Evolutionary conservation across 2,113 vertebrate species (phyloP).

Genomic region (Merops nubicus): DNA sequence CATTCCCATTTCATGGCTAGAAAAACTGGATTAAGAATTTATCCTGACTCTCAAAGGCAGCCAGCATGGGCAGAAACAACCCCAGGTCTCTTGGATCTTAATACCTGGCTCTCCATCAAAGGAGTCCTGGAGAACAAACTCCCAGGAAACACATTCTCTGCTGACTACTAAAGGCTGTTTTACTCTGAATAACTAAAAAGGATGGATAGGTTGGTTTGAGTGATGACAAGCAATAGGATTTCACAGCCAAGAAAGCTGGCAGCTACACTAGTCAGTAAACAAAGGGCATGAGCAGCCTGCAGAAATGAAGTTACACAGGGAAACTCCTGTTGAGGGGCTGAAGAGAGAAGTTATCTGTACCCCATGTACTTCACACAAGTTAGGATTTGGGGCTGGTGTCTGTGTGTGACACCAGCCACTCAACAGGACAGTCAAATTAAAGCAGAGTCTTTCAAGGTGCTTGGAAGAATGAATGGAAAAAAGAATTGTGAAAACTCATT

Average conservation of each 20-base stretch:
- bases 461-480: neutral
- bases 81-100: neutral
- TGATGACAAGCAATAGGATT: neutral
- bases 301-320: neutral
- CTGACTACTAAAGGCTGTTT: neutral
- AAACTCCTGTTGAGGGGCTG: neutral
- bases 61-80: neutral
- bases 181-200: neutral
- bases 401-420: neutral
- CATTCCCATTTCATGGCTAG: neutral
- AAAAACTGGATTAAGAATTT: slow-evolving; percentile 33
- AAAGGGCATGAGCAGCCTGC: neutral
- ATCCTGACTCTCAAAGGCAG: neutral
- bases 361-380: fast-evolving
- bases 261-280: neutral
- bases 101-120: neutral
- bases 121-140: neutral
- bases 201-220: neutral
- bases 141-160: neutral
- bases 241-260: neutral
- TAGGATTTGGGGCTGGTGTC: neutral
- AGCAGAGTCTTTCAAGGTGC: neutral
- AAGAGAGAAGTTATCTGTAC: neutral
- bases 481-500: neutral
- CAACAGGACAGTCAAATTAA: neutral